These are phyloP conservation scores for Semaprochilodus insignis DNA, from an alignment of 2,797 vertebrate genomes.

Conservation along the genomic window DNA sequence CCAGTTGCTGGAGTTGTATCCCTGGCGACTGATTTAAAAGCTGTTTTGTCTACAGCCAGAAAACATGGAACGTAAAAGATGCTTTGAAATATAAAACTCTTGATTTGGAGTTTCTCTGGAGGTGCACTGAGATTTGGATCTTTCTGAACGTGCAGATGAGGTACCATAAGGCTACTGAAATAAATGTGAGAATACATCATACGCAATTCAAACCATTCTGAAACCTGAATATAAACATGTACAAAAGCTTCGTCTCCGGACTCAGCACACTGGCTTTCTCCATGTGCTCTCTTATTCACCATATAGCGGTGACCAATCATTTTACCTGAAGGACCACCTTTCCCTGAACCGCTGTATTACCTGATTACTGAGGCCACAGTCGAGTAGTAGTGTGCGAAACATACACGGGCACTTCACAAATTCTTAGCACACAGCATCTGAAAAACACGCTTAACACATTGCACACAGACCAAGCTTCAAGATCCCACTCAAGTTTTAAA, in stretches of 20 bases:
- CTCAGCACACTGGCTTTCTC: constrained; percentile 7
- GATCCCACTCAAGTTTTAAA: constrained; percentile 59
- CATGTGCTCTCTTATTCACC: constrained; percentile 5
- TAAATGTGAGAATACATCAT: neutral
- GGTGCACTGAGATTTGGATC: neutral
- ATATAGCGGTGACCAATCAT: constrained; percentile 45
- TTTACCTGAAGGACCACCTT: constrained; percentile 51
- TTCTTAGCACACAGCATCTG: constrained; percentile 63
- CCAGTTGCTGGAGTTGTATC: constrained; percentile 55
- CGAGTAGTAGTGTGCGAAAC: constrained; percentile 66
- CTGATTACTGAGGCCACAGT: constrained; percentile 73
- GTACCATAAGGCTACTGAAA: neutral
- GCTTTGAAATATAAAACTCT: constrained; percentile 2
- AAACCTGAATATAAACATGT: constrained; percentile 10
- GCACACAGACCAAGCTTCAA: constrained; percentile 67
- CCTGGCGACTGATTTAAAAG: constrained; percentile 62
- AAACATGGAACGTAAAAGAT: neutral
- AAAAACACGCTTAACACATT: constrained; percentile 63
- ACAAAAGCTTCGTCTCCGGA: constrained; percentile 41
- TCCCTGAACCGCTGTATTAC: constrained; percentile 61
- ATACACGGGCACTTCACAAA: constrained; percentile 61
- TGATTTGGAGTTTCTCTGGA: neutral
- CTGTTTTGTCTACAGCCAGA: constrained; percentile 36
- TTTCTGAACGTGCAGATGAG: neutral
- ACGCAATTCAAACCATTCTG: neutral